Evolutionary conservation across 2,888 invertebrate genomes (phyloP).

Genomic region (Lutraria lutraria): DNA sequence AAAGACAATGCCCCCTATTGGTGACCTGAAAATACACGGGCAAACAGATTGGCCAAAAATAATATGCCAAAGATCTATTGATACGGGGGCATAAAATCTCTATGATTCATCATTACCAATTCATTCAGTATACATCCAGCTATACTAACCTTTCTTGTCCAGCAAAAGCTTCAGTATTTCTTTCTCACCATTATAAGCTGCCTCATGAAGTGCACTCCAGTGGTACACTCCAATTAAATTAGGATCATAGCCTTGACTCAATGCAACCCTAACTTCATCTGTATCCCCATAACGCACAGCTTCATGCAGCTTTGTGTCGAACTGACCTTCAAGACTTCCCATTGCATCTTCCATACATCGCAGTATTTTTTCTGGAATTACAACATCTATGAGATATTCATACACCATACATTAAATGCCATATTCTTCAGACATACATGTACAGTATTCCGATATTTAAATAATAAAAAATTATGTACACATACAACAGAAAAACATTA

Average conservation of each 20-base stretch:
- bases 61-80: too few relatives aligned
- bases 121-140: background rate
- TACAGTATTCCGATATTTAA: too few relatives aligned
- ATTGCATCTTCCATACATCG: conserved; percentile 55
- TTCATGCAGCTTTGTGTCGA: conserved; percentile 83
- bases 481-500: too few relatives aligned
- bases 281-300: conserved; percentile 82
- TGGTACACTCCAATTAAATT: conserved; percentile 83
- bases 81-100: too few relatives aligned
- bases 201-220: conserved; percentile 84
- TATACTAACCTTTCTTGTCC: conserved; percentile 76
- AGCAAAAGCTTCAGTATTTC: conserved; percentile 81
- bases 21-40: too few relatives aligned
- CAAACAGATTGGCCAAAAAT: too few relatives aligned
- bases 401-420: too few relatives aligned
- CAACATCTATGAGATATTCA: too few relatives aligned
- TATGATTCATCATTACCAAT: too few relatives aligned
- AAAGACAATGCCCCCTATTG: too few relatives aligned
- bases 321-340: conserved; percentile 74
- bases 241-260: conserved; percentile 79
- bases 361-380: background rate
- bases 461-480: too few relatives aligned
- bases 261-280: conserved; percentile 78
- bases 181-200: conserved; percentile 81
- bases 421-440: too few relatives aligned